Evolutionary conservation across 2,888 invertebrate genomes (phyloP).

Genomic region (Stenichneumon culpator): DNA sequence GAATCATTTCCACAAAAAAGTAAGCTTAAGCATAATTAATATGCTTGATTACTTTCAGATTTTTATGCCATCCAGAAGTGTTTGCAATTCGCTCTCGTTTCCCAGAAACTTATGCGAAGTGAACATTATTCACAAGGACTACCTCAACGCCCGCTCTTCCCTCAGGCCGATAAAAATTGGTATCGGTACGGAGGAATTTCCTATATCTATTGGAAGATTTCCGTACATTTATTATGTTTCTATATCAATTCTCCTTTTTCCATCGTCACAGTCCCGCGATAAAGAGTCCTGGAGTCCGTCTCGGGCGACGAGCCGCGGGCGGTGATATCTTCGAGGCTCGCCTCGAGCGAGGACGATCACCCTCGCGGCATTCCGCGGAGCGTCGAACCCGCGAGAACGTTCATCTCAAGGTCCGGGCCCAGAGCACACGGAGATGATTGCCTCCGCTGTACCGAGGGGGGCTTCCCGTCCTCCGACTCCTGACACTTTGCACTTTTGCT

Average conservation of each 20-base stretch:
- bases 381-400: constrained; percentile 66
- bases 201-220: no score
- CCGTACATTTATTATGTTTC: background rate
- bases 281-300: constrained; percentile 46
- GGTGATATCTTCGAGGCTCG: constrained; percentile 57
- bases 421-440: constrained; percentile 41
- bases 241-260: background rate
- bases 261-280: constrained; percentile 18
- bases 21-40: no score
- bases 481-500: constrained; percentile 55
- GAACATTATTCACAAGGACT: no score
- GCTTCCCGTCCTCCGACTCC: constrained; percentile 14
- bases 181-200: background rate
- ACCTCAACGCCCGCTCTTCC: no score
- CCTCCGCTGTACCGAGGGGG: constrained; percentile 20
- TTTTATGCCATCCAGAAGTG: no score
- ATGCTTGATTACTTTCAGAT: no score
- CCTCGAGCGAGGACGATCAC: constrained; percentile 69
- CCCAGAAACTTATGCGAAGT: no score
- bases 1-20: no score
- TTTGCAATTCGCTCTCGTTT: no score
- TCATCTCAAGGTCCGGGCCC: constrained; percentile 65
- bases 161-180: background rate
- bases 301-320: constrained; percentile 51
- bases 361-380: constrained; percentile 67